These are phyloP conservation scores for Pachymerium ferrugineum DNA, from an alignment of 2,888 invertebrate genomes.

Conservation along the genomic window DNA sequence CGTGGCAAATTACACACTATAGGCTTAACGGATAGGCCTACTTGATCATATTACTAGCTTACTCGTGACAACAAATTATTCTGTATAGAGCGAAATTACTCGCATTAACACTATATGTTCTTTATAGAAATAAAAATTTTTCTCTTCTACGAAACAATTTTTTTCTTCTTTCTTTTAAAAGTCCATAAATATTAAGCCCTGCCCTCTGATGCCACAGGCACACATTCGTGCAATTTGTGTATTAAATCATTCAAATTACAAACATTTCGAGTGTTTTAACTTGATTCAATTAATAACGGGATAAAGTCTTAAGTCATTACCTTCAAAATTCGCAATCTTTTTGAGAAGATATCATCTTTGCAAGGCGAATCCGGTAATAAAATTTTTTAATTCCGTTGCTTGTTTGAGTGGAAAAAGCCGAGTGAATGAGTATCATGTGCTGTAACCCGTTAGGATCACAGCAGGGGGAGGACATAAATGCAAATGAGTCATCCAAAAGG, in stretches of 20 bases:
- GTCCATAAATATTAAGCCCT: too few relatives aligned
- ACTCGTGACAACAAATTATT: neutral
- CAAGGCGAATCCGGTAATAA: too few relatives aligned
- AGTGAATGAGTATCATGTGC: neutral
- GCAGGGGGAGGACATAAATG: conserved; percentile 9
- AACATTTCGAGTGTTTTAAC: neutral
- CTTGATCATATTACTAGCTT: conserved; percentile 1
- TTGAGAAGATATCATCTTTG: too few relatives aligned
- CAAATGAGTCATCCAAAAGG: neutral
- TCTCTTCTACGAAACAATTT: neutral
- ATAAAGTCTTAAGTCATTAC: neutral
- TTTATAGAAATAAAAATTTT: too few relatives aligned
- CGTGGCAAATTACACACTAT: conserved; percentile 18
- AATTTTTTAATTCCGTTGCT: too few relatives aligned
- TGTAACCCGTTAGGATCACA: neutral
- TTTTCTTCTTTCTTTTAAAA: neutral
- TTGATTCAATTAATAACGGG: neutral
- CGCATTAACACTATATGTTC: too few relatives aligned
- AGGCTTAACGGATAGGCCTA: conserved; percentile 21
- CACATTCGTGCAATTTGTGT: neutral
- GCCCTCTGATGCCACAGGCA: neutral
- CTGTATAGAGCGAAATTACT: too few relatives aligned
- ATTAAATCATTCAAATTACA: neutral
- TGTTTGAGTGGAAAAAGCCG: too few relatives aligned
- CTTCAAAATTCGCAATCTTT: too few relatives aligned